Base-by-base conservation (phyloP, 1,140 invertebrate genomes). In the Branchinecta lindahli region DNA sequence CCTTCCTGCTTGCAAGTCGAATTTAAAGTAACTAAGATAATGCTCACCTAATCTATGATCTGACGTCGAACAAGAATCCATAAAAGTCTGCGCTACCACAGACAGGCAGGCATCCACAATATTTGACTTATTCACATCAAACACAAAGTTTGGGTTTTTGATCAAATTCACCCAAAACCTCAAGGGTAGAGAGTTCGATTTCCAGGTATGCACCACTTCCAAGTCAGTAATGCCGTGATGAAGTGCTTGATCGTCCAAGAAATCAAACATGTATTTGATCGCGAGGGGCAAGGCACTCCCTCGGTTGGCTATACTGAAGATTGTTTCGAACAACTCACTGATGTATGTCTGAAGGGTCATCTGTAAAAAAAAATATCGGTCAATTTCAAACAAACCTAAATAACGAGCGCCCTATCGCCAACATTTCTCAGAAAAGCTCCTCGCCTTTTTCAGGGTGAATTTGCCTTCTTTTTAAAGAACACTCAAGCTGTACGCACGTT, bases 181-280 rank as follows among this genome's bases (percentile, higher is more conserved):
- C 45, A 89, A 77, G 21, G 88, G 87, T 72, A 89, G 79, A 75
- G 86, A 85, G 76, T 99, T 99, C 77, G 94, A 98, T 81, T 99
- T 99, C 97, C 97, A 99, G 70, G 96, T 99, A 80, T 99, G 96
- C 15, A 99, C 96, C 46, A 93, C 94, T 82, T 99, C 95, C 66
- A 91, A 91, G 81, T 98, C 95, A 71, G 89, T 92, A 73, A 99
- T 98, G 69, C 92, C 92, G 80, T 95, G 92, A 75, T 92, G 87
- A 44, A 96, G 79, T 12, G 95, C 96, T 83, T 99, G 96, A 81
- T 99, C 96, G 80, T 99, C 97, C 70, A 99, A 84, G 80, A 99
- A 99, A 82, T 99, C 97, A 82, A 99, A 99, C 94, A 99, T 98
- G 78, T 99, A 99, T 81, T 99, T 99, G 76, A 99, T 98, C 73